These are phyloP conservation scores for Cordilura impudica DNA, from an alignment of 2,888 invertebrate genomes.

Conservation along the genomic window DNA sequence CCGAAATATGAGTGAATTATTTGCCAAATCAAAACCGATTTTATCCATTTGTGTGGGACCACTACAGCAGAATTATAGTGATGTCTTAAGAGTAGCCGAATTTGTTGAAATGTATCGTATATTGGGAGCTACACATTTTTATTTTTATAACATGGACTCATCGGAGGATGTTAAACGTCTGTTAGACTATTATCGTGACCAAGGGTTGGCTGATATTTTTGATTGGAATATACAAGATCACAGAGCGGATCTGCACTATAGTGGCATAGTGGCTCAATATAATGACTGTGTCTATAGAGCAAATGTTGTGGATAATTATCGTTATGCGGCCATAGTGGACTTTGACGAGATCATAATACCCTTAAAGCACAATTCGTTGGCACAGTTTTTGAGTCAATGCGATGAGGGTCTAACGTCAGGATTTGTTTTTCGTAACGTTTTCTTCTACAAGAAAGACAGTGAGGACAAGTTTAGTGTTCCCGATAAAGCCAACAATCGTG, in stretches of 20 bases:
- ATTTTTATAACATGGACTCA: slow-evolving; percentile 78
- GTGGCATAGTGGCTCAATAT: slow-evolving; percentile 91
- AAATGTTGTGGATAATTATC: slow-evolving; percentile 84
- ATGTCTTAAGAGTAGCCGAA: slow-evolving; percentile 78
- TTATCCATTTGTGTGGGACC: slow-evolving; percentile 78
- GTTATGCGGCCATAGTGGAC: slow-evolving; percentile 90
- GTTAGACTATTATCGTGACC: slow-evolving; percentile 73
- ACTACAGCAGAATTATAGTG: slow-evolving; percentile 76
- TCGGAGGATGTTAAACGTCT: slow-evolving; percentile 74
- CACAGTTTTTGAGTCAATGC: slow-evolving; percentile 74
- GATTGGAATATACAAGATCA: slow-evolving; percentile 76
- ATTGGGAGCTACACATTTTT: slow-evolving; percentile 78
- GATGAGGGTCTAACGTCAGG: slow-evolving; percentile 75
- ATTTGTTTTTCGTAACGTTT: slow-evolving; percentile 78
- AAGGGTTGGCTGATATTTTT: slow-evolving; percentile 74
- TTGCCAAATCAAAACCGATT: slow-evolving; percentile 68
- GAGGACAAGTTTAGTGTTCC: slow-evolving; percentile 75
- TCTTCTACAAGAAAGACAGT: slow-evolving; percentile 78
- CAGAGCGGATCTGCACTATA: slow-evolving; percentile 78
- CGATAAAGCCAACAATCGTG: slow-evolving; percentile 70
- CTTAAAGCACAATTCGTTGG: slow-evolving; percentile 85
- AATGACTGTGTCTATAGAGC: slow-evolving; percentile 95
- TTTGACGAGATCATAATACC: slow-evolving; percentile 93
- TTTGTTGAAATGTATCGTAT: slow-evolving; percentile 79
- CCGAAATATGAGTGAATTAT: slow-evolving; percentile 69